Evolutionary conservation across 2,888 invertebrate species (phyloP).

Genomic region (Drosophila leonis): DNA sequence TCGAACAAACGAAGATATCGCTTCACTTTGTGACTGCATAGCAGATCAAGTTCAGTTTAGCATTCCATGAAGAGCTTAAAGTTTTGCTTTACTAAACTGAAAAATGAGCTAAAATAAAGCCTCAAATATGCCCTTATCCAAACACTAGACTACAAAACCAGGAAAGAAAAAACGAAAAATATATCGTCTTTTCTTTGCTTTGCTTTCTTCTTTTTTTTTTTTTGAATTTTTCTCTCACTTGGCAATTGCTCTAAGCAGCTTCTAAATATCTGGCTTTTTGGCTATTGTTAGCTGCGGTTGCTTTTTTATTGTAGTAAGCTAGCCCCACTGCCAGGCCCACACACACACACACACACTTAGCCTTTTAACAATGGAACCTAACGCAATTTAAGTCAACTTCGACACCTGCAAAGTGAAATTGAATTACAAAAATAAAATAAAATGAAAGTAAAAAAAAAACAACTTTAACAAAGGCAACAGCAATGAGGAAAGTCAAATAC

Average conservation of each 20-base stretch:
- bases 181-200: not conserved
- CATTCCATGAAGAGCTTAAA: not conserved
- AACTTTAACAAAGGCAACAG: constrained; percentile 29
- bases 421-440: constrained; percentile 55
- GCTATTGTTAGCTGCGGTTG: constrained; percentile 12
- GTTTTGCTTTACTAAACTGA: not conserved
- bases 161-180: not conserved
- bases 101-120: not conserved
- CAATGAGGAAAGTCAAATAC: constrained; percentile 49
- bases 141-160: not conserved
- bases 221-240: not conserved
- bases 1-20: not conserved
- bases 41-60: not conserved
- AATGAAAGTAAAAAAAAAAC: constrained; percentile 40
- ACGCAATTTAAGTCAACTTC: constrained; percentile 52
- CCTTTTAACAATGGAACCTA: constrained; percentile 36
- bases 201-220: no score
- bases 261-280: constrained; percentile 5
- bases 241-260: constrained; percentile 9
- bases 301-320: constrained; percentile 2
- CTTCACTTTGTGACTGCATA: no score
- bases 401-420: constrained; percentile 58
- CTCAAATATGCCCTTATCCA: not conserved
- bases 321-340: constrained; percentile 2
- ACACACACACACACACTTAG: not conserved